Percentiles rank a stretch among this genome's conserved stretches.
Conservation (phyloP, 2,888 invertebrate genomes). For the Acleris emargana region DNA sequence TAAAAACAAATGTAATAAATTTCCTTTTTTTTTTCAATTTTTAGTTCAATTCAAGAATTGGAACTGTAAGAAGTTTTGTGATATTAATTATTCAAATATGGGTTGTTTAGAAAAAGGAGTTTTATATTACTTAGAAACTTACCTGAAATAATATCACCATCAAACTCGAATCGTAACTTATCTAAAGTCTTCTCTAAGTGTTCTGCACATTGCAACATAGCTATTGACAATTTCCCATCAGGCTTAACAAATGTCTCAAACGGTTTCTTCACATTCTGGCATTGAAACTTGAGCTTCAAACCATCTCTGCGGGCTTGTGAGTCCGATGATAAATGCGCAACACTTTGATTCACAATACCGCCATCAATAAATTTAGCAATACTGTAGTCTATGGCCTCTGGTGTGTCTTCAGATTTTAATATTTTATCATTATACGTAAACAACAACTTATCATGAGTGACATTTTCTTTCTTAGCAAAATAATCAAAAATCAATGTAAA, state of each 20-base stretch:
- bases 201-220: conserved; percentile 77
- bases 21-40: too few relatives aligned
- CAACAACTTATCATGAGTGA: conserved; percentile 59
- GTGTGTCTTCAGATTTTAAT: conserved; percentile 67
- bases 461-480: conserved; percentile 62
- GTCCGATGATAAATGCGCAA: conserved; percentile 47
- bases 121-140: conserved; percentile 32
- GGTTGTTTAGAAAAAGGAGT: neutral
- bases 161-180: conserved; percentile 77
- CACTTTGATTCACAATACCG: conserved; percentile 62
- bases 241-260: conserved; percentile 54
- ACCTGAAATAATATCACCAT: conserved; percentile 77
- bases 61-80: too few relatives aligned
- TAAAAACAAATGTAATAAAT: too few relatives aligned
- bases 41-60: too few relatives aligned
- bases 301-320: conserved; percentile 44
- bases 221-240: conserved; percentile 61
- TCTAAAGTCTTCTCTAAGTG: conserved; percentile 64
- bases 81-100: too few relatives aligned
- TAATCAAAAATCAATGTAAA: conserved; percentile 66
- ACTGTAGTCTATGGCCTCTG: conserved; percentile 67
- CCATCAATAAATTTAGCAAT: conserved; percentile 77
- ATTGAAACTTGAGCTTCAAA: conserved; percentile 73
- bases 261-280: conserved; percentile 68
- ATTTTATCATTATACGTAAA: conserved; percentile 70